A percentile compares a stretch with the other conserved stretches of the same genome.
phyloP scores from a whole-genome alignment of 2,888 invertebrate genomes.

The Psococerastis gibbosa region DNA sequence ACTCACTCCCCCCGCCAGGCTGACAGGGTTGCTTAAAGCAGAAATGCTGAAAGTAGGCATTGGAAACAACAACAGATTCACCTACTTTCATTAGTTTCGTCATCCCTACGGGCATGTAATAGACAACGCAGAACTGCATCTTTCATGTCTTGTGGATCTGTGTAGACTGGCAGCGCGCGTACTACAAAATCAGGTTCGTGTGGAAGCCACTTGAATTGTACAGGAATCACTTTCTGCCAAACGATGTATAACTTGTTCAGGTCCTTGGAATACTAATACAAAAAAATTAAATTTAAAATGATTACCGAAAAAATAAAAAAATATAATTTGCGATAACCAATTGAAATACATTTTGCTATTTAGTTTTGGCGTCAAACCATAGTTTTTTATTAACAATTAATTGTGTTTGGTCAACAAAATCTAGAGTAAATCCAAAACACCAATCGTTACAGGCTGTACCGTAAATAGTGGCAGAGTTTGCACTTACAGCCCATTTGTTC shows the following conservation, averaged over 20 bases:
- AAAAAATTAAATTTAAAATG: not conserved
- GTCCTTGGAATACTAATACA: slow-evolving; percentile 9
- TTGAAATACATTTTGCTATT: no score
- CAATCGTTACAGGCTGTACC: no score
- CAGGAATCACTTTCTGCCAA: slow-evolving; percentile 3
- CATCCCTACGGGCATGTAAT: not conserved
- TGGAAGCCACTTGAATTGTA: slow-evolving; percentile 6
- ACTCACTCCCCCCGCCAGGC: no score
- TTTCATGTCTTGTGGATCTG: slow-evolving; percentile 9
- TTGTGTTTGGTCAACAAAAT: no score
- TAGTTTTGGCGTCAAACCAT: no score
- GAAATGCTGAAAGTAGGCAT: no score
- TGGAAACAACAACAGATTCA: no score
- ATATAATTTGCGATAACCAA: no score
- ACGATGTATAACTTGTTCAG: slow-evolving; percentile 9
- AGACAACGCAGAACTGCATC: slow-evolving; percentile 5
- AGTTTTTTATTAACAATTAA: no score
- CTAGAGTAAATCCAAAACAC: no score
- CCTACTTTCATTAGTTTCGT: slow-evolving; percentile 7
- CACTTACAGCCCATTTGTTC: slow-evolving; percentile 10
- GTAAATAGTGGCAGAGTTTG: no score
- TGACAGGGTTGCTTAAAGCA: no score
- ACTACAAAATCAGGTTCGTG: not conserved
- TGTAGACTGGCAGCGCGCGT: slow-evolving; percentile 10
- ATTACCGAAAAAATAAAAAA: not conserved